These are phyloP conservation scores for Malurus alboscapulatus DNA, from an alignment of 2,113 vertebrate genomes.

Conservation along the genomic window DNA sequence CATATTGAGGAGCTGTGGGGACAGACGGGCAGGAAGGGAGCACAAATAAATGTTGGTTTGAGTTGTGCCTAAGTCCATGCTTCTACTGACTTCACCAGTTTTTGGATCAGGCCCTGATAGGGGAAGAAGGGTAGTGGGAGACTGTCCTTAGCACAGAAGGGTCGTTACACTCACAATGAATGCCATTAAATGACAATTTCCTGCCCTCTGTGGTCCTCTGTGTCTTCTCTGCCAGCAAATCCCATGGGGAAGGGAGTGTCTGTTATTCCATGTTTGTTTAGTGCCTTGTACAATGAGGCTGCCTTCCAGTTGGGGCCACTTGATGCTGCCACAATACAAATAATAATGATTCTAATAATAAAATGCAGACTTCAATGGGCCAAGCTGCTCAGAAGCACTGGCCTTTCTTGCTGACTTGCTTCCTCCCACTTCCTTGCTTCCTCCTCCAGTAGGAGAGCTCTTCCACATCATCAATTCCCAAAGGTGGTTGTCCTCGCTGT, in stretches of 20 bases:
- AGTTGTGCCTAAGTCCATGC: not conserved
- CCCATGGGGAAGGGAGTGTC: conserved; percentile 46
- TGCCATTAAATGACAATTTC: conserved; percentile 35
- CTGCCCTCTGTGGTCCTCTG: not conserved
- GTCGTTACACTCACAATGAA: not conserved
- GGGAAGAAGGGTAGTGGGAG: not conserved
- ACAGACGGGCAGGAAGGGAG: not conserved
- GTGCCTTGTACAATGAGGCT: conserved; percentile 30
- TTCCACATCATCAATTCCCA: conserved; percentile 57
- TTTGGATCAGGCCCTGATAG: not conserved
- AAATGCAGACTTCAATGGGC: conserved; percentile 52
- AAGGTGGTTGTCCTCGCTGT: conserved; percentile 36
- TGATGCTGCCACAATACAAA: conserved; percentile 46
- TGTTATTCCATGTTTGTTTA: conserved; percentile 27
- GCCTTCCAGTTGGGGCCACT: conserved; percentile 38
- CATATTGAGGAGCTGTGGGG: not conserved
- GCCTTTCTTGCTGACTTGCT: conserved; percentile 47
- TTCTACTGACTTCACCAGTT: not conserved
- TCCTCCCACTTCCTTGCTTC: conserved; percentile 58
- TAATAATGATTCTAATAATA: conserved; percentile 61
- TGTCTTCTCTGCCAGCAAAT: conserved; percentile 21
- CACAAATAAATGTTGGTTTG: not conserved
- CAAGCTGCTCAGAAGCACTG: not conserved
- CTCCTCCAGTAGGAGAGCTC: not conserved
- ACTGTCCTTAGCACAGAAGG: not conserved